phyloP scores from a whole-genome alignment of 1,140 invertebrate species.

The Zaprionus taronus region DNA sequence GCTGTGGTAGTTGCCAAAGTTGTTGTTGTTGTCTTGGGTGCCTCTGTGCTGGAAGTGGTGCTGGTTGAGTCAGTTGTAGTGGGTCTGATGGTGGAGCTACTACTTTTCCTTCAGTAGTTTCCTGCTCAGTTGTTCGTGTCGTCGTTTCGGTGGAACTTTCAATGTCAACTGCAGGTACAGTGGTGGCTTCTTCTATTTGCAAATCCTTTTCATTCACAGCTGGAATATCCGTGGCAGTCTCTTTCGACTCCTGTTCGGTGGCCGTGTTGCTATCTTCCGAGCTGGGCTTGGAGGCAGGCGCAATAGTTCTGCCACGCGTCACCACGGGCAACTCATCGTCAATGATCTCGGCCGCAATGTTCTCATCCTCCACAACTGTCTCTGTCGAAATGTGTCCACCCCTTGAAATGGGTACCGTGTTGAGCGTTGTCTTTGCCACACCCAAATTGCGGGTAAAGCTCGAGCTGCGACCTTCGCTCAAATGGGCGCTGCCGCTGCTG shows the following conservation, averaged over 20 bases:
- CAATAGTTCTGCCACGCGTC: conserved; percentile 48
- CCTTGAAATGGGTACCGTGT: conserved; percentile 40
- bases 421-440: not conserved
- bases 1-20: conserved; percentile 1
- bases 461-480: conserved; percentile 59
- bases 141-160: too few species aligned
- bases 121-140: not conserved
- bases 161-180: conserved; percentile 1
- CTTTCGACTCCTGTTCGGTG: conserved; percentile 57
- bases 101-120: not conserved
- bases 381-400: conserved; percentile 48
- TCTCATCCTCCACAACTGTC: conserved; percentile 54
- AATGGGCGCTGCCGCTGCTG: conserved; percentile 42
- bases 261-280: conserved; percentile 63
- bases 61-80: not conserved
- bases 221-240: conserved; percentile 21
- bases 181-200: conserved; percentile 9
- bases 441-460: conserved; percentile 50
- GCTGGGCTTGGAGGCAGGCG: conserved; percentile 34
- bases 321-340: conserved; percentile 48
- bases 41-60: not conserved
- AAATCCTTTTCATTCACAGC: not conserved
- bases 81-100: not conserved
- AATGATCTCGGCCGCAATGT: conserved; percentile 66
- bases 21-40: not conserved